Evolutionary conservation across 2,888 invertebrate species (phyloP).

Genomic region (Copidosoma aretas): DNA sequence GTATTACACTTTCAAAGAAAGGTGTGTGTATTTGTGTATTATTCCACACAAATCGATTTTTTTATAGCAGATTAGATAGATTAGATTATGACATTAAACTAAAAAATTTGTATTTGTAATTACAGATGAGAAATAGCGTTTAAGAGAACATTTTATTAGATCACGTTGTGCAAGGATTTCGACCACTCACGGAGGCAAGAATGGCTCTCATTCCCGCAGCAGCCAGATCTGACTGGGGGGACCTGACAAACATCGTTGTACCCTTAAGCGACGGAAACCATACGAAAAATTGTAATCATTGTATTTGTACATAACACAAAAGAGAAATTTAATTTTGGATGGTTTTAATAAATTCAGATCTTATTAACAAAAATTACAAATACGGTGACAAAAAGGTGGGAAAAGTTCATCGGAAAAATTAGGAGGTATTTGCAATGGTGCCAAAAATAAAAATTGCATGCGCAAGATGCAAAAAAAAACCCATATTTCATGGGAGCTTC

Average conservation of each 20-base stretch:
- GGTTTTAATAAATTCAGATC: no score
- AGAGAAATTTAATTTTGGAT: no score
- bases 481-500: slow-evolving; percentile 86
- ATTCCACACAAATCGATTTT: no score
- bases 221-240: slow-evolving; percentile 85
- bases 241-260: slow-evolving; percentile 79
- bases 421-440: slow-evolving; percentile 82
- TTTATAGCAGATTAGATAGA: not conserved
- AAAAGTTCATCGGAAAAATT: slow-evolving; percentile 61
- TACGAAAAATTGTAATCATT: no score
- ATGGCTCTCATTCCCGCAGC: slow-evolving; percentile 77
- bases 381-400: slow-evolving; percentile 67
- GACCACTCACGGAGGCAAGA: no score
- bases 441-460: slow-evolving; percentile 71
- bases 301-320: no score
- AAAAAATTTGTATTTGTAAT: slow-evolving; percentile 20
- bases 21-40: slow-evolving; percentile 47
- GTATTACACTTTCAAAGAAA: slow-evolving; percentile 77
- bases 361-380: slow-evolving; percentile 65
- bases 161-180: no score
- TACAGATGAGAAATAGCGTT: no score
- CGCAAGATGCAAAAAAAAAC: slow-evolving; percentile 81
- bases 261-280: slow-evolving; percentile 76
- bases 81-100: not conserved
- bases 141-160: no score